Conservation (phyloP, 1,140 invertebrate genomes). For the Dendrolimus punctatus region DNA sequence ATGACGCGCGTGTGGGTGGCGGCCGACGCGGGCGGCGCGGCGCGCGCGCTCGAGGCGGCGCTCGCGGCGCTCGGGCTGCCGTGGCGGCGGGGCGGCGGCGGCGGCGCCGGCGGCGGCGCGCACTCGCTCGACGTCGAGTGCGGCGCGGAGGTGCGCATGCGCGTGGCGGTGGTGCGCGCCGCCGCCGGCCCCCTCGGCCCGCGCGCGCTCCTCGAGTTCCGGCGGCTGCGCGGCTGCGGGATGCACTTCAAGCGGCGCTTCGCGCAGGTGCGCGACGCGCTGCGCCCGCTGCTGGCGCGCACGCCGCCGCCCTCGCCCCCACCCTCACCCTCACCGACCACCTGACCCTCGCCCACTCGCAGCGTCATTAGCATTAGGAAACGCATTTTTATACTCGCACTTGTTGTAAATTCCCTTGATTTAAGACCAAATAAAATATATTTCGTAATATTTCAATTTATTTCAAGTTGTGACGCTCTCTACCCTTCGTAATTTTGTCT, state of each 20-base stretch:
- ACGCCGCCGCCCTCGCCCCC: slow-evolving; percentile 4
- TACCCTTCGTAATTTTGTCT: too few species aligned
- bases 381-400: too few species aligned
- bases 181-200: slow-evolving; percentile 14
- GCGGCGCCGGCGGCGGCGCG: too few species aligned
- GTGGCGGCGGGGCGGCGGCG: neutral
- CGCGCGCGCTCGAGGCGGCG: slow-evolving; percentile 5
- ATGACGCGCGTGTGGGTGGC: slow-evolving; percentile 89
- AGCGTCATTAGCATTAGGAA: too few species aligned
- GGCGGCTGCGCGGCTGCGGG: slow-evolving; percentile 95
- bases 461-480: too few species aligned
- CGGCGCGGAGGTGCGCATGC: slow-evolving; percentile 18
- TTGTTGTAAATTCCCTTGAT: too few species aligned
- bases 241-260: slow-evolving; percentile 95
- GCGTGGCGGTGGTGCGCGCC: slow-evolving; percentile 14
- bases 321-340: neutral
- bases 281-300: slow-evolving; percentile 13
- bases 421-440: too few species aligned
- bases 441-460: too few species aligned
- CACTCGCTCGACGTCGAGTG: slow-evolving; percentile 11
- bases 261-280: slow-evolving; percentile 75
- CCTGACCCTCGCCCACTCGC: too few species aligned
- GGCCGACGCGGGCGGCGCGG: slow-evolving; percentile 25
- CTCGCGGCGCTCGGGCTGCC: neutral
- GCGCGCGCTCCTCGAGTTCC: slow-evolving; percentile 84